These are phyloP conservation scores for Naso thynnoides DNA, from an alignment of 2,797 vertebrate genomes.

Conservation along the genomic window DNA sequence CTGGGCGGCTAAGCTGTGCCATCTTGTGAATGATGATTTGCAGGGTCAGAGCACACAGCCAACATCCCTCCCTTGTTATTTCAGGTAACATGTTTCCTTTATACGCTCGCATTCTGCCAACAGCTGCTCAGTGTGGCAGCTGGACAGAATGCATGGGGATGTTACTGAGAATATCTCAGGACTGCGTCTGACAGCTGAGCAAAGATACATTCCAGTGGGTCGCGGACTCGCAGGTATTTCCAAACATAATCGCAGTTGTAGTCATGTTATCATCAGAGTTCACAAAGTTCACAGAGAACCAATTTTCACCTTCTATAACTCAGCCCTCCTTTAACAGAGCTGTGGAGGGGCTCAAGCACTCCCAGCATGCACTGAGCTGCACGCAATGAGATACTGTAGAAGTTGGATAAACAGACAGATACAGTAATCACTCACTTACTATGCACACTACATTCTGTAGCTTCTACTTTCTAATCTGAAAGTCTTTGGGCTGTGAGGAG, in stretches of 20 bases:
- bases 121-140: constrained; percentile 18
- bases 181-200: constrained; percentile 14
- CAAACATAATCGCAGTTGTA: constrained; percentile 9
- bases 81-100: constrained; percentile 27
- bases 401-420: constrained; percentile 5
- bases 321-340: constrained; percentile 6
- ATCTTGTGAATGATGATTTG: constrained; percentile 33
- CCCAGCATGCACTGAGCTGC: constrained; percentile 8
- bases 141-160: constrained; percentile 6
- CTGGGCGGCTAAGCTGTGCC: constrained; percentile 5
- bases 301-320: constrained; percentile 10
- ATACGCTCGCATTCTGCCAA: constrained; percentile 22
- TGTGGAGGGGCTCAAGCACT: neutral
- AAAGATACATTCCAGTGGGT: neutral
- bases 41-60: constrained; percentile 20
- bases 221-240: neutral
- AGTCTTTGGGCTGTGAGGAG: neutral
- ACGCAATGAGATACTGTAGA: neutral
- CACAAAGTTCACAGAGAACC: neutral
- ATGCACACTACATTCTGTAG: neutral
- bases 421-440: neutral
- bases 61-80: constrained; percentile 12
- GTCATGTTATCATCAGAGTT: neutral
- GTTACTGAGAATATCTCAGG: constrained; percentile 23
- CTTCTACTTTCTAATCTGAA: neutral